A percentile compares a stretch with the other conserved stretches of the same genome.
These are phyloP conservation scores for Alethe diademata DNA, from an alignment of 2,113 vertebrate genomes.

Conservation along the genomic window DNA sequence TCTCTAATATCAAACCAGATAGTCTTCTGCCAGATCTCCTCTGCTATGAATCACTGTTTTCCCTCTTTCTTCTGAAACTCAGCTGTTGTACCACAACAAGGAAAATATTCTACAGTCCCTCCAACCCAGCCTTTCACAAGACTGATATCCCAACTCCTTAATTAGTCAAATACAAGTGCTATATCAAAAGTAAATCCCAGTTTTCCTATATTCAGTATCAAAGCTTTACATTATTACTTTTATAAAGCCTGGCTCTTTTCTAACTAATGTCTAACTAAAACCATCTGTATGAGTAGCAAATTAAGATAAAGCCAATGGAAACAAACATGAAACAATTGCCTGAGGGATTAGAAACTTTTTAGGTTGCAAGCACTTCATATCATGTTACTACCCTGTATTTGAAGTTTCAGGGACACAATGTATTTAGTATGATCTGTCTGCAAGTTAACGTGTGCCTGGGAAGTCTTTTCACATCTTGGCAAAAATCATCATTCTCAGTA, in stretches of 20 bases:
- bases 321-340: background rate
- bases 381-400: too few relatives aligned
- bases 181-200: background rate
- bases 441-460: too few relatives aligned
- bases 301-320: background rate
- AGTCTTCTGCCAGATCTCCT: background rate
- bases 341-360: background rate
- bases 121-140: background rate
- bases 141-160: fast-evolving
- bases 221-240: background rate
- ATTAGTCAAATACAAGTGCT: background rate
- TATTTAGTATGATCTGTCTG: background rate
- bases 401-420: background rate
- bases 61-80: background rate
- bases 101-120: background rate
- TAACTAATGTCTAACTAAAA: background rate
- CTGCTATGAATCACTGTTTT: background rate
- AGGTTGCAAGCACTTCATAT: background rate
- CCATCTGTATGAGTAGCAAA: background rate
- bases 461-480: background rate
- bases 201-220: background rate
- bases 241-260: background rate
- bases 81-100: background rate
- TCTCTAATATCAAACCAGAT: background rate
- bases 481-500: background rate